Evolutionary conservation across 2,888 invertebrate genomes (phyloP), one percentile per base, ranked within the genome.

Genomic region (Andricus curvator): DNA sequence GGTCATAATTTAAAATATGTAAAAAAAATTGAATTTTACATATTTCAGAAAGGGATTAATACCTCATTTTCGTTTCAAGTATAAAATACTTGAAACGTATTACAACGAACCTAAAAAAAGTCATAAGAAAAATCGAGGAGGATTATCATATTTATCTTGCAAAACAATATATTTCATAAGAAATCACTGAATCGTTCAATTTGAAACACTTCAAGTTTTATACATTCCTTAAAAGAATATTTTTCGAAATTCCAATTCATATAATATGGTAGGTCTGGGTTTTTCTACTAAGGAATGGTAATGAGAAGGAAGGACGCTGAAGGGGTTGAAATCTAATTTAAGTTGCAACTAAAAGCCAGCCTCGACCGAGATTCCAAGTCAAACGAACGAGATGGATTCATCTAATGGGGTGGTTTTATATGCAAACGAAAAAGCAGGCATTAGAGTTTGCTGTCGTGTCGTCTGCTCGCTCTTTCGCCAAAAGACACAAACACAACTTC

Each of bases 301-400:
- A 15, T 68, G 41, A 68, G n/a, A 41, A 68, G n/a, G 22, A 44
- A 68, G n/a, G 22, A 44, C 25, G n/a, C 11, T 68, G 41, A 67
- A 33, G 22, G 64, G 62, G 79, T 78, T 76, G 67, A 76, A 60
- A 77, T 44, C 25, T 44, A 78, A 80, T 48, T 80, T 78, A 67
- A 77, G 78, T 60, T 62, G 65, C 29, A 56, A 33, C 51, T 76
- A 37, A 44, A 78, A 78, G 65, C 22, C 51, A 37, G 56, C 56
- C 44, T 22, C 74, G 48, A 44, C 48, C 22, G 68, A 64, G 62
- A 64, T 51, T 74, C 13, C 22, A 48, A n/a, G 41, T 68, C 25
- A 62, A 62, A 62, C 25, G 65, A 78, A 79, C 77, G 74, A 84
- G 82, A 68, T 67, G 77, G 81, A 86, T 87, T 82, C 83, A 81